Conservation (phyloP, 2,888 invertebrate species). For the Listrodromus nycthemerus region DNA sequence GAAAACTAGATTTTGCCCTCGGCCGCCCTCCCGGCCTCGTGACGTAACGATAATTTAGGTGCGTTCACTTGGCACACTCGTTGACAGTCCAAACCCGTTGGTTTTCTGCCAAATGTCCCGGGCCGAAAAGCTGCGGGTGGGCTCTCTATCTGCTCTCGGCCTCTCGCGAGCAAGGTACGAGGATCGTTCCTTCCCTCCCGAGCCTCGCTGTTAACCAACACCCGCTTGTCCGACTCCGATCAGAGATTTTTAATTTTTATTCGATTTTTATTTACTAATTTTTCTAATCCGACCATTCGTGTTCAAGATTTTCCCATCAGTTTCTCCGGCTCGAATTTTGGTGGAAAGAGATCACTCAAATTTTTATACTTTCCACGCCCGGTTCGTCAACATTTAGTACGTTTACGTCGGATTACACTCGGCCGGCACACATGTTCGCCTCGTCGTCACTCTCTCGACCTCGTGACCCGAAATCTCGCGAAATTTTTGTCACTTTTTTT, state of each 20-base stretch:
- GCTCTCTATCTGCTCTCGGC: slow-evolving; percentile 38
- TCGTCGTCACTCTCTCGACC: slow-evolving; percentile 33
- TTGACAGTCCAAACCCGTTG: slow-evolving; percentile 71
- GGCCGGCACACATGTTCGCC: neutral
- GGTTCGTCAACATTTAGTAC: slow-evolving; percentile 22
- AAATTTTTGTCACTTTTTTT: slow-evolving; percentile 43
- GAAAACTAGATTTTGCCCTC: slow-evolving; percentile 64
- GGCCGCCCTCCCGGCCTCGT: slow-evolving; percentile 60
- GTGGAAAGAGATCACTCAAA: slow-evolving; percentile 12
- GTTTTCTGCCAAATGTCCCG: slow-evolving; percentile 73
- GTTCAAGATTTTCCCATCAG: too few species aligned
- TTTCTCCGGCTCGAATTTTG: slow-evolving; percentile 12
- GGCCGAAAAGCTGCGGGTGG: slow-evolving; percentile 40
- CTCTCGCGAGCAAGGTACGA: slow-evolving; percentile 31
- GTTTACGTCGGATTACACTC: slow-evolving; percentile 11
- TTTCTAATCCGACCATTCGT: neutral
- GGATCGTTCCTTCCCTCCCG: neutral
- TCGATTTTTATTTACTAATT: neutral
- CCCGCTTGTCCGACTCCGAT: neutral
- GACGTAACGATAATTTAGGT: slow-evolving; percentile 80
- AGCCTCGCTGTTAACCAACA: slow-evolving; percentile 6
- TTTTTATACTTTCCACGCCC: slow-evolving; percentile 33
- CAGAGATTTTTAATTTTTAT: neutral
- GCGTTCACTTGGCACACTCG: slow-evolving; percentile 77
- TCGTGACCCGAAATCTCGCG: slow-evolving; percentile 56